phyloP scores from a whole-genome alignment of 23 tunicate species.

The Oikopleura albicans region DNA sequence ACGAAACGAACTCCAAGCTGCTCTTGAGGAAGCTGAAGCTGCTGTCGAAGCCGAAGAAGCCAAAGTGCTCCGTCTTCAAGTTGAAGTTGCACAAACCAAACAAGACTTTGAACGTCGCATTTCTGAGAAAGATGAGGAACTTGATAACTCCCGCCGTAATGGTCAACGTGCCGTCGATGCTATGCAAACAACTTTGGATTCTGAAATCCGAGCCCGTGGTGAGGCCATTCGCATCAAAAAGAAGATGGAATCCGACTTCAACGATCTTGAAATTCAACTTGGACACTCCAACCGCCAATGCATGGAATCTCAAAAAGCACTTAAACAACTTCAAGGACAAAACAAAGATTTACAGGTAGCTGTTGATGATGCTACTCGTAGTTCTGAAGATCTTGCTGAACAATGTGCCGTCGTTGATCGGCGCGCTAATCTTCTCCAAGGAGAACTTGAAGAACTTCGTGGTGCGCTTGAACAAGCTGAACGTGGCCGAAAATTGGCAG shows the following conservation, averaged over 20 bases:
- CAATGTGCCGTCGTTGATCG: neutral
- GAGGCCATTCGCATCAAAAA: slow-evolving; percentile 14
- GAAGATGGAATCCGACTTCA: neutral
- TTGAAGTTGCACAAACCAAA: slow-evolving; percentile 85
- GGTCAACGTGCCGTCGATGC: neutral
- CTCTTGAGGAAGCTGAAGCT: slow-evolving; percentile 93
- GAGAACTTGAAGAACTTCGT: slow-evolving; percentile 18
- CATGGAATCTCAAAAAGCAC: neutral
- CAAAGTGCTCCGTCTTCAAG: slow-evolving; percentile 75
- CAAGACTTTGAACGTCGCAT: slow-evolving; percentile 77
- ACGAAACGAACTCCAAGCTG: slow-evolving; percentile 70
- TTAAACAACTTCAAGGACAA: neutral
- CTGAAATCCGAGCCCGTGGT: neutral
- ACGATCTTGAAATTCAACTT: slow-evolving; percentile 9
- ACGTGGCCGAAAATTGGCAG: neutral
- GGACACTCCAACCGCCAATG: neutral
- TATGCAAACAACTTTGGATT: neutral
- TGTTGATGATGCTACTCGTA: neutral
- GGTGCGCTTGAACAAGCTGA: slow-evolving; percentile 7
- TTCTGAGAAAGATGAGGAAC: slow-evolving; percentile 96
- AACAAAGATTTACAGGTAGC: neutral
- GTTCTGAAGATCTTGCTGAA: neutral
- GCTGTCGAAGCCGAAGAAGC: slow-evolving; percentile 98
- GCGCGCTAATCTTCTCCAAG: neutral
- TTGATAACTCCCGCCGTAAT: slow-evolving; percentile 40